Evolutionary conservation across 2,888 invertebrate species (phyloP), one percentile per base, ranked within the genome.

Genomic region (Agrotis ipsilon): DNA sequence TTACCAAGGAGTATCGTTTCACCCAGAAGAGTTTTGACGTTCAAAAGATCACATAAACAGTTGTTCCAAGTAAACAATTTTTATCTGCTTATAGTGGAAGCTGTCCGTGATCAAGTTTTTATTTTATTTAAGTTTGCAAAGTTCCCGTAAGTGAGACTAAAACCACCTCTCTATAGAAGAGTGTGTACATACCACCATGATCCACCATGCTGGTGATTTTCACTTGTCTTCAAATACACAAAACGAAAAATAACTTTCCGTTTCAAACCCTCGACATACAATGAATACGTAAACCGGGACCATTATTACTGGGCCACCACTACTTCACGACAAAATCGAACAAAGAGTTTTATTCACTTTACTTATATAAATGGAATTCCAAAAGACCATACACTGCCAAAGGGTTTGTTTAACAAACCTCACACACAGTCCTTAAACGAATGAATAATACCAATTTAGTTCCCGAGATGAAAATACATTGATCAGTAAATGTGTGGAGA

Each of bases 401-500:
- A 39, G 13, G 1, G 13, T 16, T 5, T 19, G 32, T 46, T 18
- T 39, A 11, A 19, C n/a, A 55, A 69, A 24, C 24, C 18, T n/a
- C 45, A 68, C n/a, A 1, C 16, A 11, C 39, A 18, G 3, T n/a
- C 9, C 39, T 39, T 39, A 45, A 19, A 7, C 24, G 39, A 45
- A 76, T 69, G 27, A 51, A 45, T 60, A 60, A 72, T 51, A 19
- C 49, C 52, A 78, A 78, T 62, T 75, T 62, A 76, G 79, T 73
- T 54, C 49, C 59, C 63, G 52, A 70, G 27, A 65, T 66, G 51
- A 43, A 79, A 69, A 72, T 68, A 75, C 77, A 72, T 79, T 76
- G 78, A 79, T 76, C 81, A 77, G 72, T 68, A 65, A 80, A 74
- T 75, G 77, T 49, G 78, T 72, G 63, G 77, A 74, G 55, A 57